Percentiles rank a stretch among this genome's conserved stretches.
Conservation (phyloP, 2,113 vertebrate species). For the Platysternon megacephalum region DNA sequence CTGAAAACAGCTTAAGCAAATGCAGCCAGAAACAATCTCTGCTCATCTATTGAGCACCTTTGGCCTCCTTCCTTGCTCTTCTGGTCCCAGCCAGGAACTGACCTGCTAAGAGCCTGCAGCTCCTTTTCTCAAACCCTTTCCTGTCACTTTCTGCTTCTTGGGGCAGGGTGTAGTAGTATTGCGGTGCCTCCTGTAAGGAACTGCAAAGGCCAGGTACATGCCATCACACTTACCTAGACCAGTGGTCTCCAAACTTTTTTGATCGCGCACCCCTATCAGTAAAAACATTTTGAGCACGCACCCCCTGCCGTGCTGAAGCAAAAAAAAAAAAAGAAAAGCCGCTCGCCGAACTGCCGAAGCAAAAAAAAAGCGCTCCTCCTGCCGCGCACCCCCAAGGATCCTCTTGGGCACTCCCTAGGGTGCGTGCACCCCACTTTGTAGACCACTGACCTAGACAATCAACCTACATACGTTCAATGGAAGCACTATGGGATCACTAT, state of each 20-base stretch:
- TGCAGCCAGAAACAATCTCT: background rate
- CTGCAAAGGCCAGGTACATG: background rate
- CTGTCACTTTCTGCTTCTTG: background rate
- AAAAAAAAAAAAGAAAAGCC: too few relatives aligned
- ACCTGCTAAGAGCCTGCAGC: too few relatives aligned
- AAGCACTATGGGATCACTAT: background rate
- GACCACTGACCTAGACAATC: background rate
- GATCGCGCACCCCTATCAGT: too few relatives aligned
- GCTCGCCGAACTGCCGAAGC: too few relatives aligned
- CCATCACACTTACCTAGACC: background rate
- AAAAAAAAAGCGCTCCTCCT: too few relatives aligned
- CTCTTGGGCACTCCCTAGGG: too few relatives aligned
- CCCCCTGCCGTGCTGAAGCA: too few relatives aligned
- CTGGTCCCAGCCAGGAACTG: background rate
- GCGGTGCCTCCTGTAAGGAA: too few relatives aligned
- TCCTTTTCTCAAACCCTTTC: background rate
- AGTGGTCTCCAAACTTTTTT: too few relatives aligned
- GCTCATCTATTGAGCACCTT: background rate
- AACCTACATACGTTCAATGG: fast-evolving
- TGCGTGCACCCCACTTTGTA: too few relatives aligned
- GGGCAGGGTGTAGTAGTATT: background rate
- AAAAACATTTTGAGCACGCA: too few relatives aligned
- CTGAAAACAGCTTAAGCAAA: background rate
- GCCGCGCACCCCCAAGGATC: too few relatives aligned
- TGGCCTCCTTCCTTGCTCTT: background rate